Base-by-base conservation (phyloP, 2,797 vertebrate genomes). In the Channa striata region DNA sequence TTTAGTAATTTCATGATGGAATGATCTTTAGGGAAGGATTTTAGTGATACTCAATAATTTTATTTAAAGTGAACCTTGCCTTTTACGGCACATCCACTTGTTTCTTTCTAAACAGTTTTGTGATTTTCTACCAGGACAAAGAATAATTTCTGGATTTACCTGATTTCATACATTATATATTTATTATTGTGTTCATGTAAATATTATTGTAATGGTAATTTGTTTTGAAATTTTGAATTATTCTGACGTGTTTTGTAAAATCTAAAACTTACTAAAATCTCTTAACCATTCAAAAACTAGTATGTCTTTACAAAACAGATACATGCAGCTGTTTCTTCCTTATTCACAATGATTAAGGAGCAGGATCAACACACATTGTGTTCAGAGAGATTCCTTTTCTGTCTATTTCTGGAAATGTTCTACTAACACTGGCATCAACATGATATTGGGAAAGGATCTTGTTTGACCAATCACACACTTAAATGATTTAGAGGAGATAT, bases 231-330 rank as follows among this genome's bases (percentile, higher is more conserved):
- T 64, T 82, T 87, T 77, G 75, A 75, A 58, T 87, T 68, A 51
- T 75, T 76, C 6, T 80, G 66, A 78, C 39, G 67, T 80, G 70
- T 89, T 86, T 84, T 87, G 43, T 89, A 82, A 89, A 84, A 81
- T 33, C 78, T 67, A 63, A 74, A 82, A 81, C 50, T 8, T 89
- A 84, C 80, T 79, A 84, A 84, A 87, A 78, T 85, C 80, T 92
- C 89, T 92, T 92, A 92, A 93, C 77, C 77, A 82, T 85, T 88
- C 83, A 86, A 72, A 88, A 88, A 83, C 87, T 83, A 87, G 77
- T 74, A 91, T 83, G 89, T 92, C 89, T 93, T 92, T 81, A 92
- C 84, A 78, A 75, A 89, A 72, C 80, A 82, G 74, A 74, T 68
- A 68, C 68, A 88, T 56, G 83, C 85, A 85, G 80, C 88, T 86